Percentiles rank a stretch among this genome's conserved stretches.
Conservation (phyloP, 2,797 vertebrate species). For the Crenichthys baileyi region DNA sequence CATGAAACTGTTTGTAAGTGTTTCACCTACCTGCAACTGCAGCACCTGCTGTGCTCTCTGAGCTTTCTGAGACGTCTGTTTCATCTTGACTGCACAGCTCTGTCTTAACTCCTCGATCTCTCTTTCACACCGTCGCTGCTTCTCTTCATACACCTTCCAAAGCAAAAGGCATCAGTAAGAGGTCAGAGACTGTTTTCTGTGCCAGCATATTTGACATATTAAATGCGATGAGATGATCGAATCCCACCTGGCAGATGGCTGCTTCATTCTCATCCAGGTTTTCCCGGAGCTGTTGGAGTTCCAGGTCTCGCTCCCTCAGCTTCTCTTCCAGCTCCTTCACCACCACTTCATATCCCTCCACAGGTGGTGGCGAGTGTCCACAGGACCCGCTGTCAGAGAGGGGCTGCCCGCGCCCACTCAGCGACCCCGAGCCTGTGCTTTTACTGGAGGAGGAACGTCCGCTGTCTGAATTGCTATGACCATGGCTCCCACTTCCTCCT, state of each 20-base stretch:
- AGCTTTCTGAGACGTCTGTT: constrained; percentile 89
- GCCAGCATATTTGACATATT: background rate
- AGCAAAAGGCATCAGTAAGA: constrained; percentile 2
- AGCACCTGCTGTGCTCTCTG: constrained; percentile 94
- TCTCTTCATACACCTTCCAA: constrained; percentile 90
- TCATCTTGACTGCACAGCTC: constrained; percentile 85
- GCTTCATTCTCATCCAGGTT: constrained; percentile 95
- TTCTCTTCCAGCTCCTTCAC: constrained; percentile 95
- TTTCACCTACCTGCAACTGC: constrained; percentile 85
- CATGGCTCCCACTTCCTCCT: constrained; percentile 68
- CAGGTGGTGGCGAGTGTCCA: constrained; percentile 84
- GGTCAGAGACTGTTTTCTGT: constrained; percentile 17
- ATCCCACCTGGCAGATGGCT: constrained; percentile 90
- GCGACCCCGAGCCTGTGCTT: constrained; percentile 89
- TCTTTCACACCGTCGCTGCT: constrained; percentile 89
- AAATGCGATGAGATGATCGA: background rate
- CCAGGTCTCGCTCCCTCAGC: constrained; percentile 90
- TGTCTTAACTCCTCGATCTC: constrained; percentile 91
- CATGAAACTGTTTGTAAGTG: background rate
- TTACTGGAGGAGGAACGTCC: constrained; percentile 94
- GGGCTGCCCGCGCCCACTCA: constrained; percentile 88
- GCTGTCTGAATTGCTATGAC: constrained; percentile 94
- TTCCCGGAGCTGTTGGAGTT: constrained; percentile 91
- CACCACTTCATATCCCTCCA: constrained; percentile 87
- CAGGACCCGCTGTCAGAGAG: constrained; percentile 94